A percentile compares a stretch with the other conserved stretches of the same genome.
phyloP scores from a whole-genome alignment of 2,797 vertebrate genomes.

The Lateolabrax maculatus region DNA sequence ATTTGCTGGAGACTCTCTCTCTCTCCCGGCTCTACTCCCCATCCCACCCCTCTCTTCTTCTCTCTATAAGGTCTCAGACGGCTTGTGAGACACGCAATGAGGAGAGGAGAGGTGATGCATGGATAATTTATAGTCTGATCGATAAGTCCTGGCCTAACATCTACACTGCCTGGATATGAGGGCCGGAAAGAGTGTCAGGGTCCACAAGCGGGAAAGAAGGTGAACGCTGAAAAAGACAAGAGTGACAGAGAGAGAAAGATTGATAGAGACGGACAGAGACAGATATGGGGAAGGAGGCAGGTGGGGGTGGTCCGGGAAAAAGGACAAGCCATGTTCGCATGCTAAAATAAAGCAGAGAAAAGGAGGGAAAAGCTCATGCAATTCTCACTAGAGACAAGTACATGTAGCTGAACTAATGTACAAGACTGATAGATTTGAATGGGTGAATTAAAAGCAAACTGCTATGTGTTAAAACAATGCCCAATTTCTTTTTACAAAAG shows the following conservation, averaged over 20 bases:
- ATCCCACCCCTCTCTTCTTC: conserved; percentile 72
- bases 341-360: not conserved
- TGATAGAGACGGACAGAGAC: conserved; percentile 18
- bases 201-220: conserved; percentile 66
- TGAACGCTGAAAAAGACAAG: conserved; percentile 58
- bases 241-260: conserved; percentile 48
- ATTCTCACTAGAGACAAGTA: not conserved
- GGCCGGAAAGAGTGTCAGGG: conserved; percentile 84
- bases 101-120: conserved; percentile 75
- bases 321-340: not conserved
- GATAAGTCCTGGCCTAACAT: conserved; percentile 86
- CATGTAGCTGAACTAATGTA: not conserved
- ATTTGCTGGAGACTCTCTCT: conserved; percentile 91
- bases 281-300: conserved; percentile 6
- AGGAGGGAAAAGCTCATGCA: not conserved
- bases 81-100: conserved; percentile 69
- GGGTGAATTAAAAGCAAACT: not conserved
- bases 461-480: not conserved
- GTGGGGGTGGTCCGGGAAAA: not conserved
- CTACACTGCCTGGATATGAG: conserved; percentile 83
- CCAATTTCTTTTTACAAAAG: not conserved
- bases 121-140: conserved; percentile 86
- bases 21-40: conserved; percentile 65
- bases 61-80: conserved; percentile 76
- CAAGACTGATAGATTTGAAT: not conserved